Evolutionary conservation across 2,888 invertebrate genomes (phyloP).

Genomic region (Caradrina kadenii): DNA sequence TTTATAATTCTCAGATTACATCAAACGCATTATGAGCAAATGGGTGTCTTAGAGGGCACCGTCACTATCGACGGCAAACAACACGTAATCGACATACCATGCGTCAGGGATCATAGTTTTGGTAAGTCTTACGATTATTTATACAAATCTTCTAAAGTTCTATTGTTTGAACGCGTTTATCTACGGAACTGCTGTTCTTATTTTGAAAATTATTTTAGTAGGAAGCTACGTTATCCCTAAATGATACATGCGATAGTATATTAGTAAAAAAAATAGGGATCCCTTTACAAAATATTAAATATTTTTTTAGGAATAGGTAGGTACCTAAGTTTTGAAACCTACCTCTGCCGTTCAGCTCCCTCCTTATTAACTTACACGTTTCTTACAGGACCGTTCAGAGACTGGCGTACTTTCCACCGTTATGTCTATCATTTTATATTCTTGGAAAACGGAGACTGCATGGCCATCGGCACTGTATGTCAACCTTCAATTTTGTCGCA

Average conservation of each 20-base stretch:
- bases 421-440: constrained; percentile 93
- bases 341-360: not conserved
- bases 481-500: constrained; percentile 91
- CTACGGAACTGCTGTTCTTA: too few species aligned
- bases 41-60: constrained; percentile 91
- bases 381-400: constrained; percentile 88
- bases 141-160: too few species aligned
- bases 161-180: too few species aligned
- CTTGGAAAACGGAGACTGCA: constrained; percentile 92
- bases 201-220: too few species aligned
- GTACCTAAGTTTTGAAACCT: not conserved
- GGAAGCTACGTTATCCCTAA: too few species aligned
- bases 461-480: constrained; percentile 92
- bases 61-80: constrained; percentile 88
- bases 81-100: constrained; percentile 89
- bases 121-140: constrained; percentile 77
- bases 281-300: too few species aligned
- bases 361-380: not conserved
- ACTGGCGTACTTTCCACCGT: constrained; percentile 93
- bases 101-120: constrained; percentile 93
- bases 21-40: constrained; percentile 95
- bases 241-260: too few species aligned
- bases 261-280: too few species aligned
- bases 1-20: constrained; percentile 89
- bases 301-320: too few species aligned